Evolutionary conservation across 2,797 vertebrate genomes (phyloP).

Genomic region (Poecile montanus): DNA sequence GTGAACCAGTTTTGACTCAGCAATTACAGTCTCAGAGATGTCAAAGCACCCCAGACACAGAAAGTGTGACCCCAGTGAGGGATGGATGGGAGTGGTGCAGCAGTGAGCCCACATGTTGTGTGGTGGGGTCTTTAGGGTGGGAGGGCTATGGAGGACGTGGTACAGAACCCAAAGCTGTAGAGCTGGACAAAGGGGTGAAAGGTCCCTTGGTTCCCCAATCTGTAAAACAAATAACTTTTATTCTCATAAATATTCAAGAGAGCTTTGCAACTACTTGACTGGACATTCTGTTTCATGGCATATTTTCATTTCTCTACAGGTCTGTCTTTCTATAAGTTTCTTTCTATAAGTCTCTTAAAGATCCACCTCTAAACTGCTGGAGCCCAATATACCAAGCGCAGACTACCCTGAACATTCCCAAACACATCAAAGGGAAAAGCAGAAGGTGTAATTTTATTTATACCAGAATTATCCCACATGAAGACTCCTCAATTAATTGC

Average conservation of each 20-base stretch:
- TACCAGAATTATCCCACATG: neutral
- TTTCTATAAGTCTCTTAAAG: neutral
- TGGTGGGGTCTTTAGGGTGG: neutral
- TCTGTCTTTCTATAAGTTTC: neutral
- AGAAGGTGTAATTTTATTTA: neutral
- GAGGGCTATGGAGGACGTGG: rapidly evolving
- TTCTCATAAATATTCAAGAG: neutral
- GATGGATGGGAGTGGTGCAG: neutral
- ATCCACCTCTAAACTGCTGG: neutral
- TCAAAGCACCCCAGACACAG: neutral
- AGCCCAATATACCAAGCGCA: neutral
- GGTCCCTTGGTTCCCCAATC: neutral
- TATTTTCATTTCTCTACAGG: neutral
- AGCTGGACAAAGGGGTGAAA: neutral
- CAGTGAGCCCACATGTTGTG: rapidly evolving
- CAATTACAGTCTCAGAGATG: neutral
- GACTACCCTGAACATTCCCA: neutral
- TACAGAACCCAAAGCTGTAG: neutral
- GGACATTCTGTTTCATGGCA: neutral
- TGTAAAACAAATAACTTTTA: neutral
- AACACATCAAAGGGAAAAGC: neutral
- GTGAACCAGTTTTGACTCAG: neutral
- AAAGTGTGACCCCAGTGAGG: neutral
- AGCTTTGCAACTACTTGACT: neutral
- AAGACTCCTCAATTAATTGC: neutral